These are phyloP conservation scores for Pyrochroa serraticornis DNA, from an alignment of 2,888 invertebrate species.

Conservation along the genomic window DNA sequence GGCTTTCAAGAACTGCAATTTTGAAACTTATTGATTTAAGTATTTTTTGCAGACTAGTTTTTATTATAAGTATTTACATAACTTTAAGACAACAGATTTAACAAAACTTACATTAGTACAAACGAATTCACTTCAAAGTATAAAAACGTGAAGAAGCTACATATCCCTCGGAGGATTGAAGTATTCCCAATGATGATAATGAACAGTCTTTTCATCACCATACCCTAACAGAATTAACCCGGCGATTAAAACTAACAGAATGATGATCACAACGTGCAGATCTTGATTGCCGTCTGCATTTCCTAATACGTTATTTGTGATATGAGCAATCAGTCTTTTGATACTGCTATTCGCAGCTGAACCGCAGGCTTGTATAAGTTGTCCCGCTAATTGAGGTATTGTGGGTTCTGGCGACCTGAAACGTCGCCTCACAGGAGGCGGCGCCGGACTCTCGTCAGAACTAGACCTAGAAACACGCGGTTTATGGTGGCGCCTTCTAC, in stretches of 20 bases:
- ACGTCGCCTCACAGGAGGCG: slow-evolving; percentile 31
- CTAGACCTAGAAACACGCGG: slow-evolving; percentile 44
- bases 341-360: slow-evolving; percentile 68
- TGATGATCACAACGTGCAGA: slow-evolving; percentile 76
- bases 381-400: slow-evolving; percentile 72
- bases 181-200: slow-evolving; percentile 87
- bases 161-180: slow-evolving; percentile 78
- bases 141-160: slow-evolving; percentile 36
- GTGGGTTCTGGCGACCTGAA: slow-evolving; percentile 65
- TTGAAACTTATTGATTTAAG: background rate
- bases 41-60: background rate
- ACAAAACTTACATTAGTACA: slow-evolving; percentile 23
- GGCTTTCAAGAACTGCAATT: too few relatives aligned
- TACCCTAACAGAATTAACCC: slow-evolving; percentile 78
- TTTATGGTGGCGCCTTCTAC: slow-evolving; percentile 59
- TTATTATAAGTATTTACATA: slow-evolving; percentile 21
- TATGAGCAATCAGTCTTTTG: slow-evolving; percentile 71
- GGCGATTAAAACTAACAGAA: slow-evolving; percentile 78
- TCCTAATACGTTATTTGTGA: slow-evolving; percentile 65
- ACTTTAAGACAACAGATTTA: slow-evolving; percentile 16
- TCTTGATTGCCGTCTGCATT: slow-evolving; percentile 73
- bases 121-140: slow-evolving; percentile 26
- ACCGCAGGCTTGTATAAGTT: slow-evolving; percentile 73
- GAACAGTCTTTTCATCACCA: slow-evolving; percentile 70
- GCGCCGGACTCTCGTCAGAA: slow-evolving; percentile 41